Percentiles rank a stretch among this genome's conserved stretches.
These are phyloP conservation scores for Leptogaster cylindrica DNA, from an alignment of 2,888 invertebrate species.

Conservation along the genomic window DNA sequence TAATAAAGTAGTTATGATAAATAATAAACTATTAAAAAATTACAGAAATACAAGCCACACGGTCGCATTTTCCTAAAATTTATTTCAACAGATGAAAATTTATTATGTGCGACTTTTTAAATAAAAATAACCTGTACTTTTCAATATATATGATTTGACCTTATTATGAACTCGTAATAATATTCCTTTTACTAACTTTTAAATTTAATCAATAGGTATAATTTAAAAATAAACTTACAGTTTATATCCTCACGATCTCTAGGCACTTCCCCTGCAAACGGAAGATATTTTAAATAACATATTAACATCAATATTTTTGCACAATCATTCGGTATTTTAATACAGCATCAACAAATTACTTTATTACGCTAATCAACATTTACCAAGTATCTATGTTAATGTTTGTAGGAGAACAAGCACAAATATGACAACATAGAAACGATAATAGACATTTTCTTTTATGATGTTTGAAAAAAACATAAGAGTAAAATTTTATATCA, in stretches of 20 bases:
- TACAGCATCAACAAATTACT: constrained; percentile 26
- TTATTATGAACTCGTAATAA: no score
- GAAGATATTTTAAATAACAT: constrained; percentile 15
- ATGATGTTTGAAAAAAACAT: constrained; percentile 13
- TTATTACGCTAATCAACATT: constrained; percentile 39
- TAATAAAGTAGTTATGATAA: no score
- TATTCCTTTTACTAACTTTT: no score
- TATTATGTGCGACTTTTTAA: no score
- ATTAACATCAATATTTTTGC: constrained; percentile 1
- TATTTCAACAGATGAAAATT: no score
- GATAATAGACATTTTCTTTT: constrained; percentile 8
- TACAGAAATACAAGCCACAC: no score
- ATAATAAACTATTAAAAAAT: no score
- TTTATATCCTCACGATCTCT: constrained; percentile 77
- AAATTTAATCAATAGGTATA: no score
- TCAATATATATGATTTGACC: no score
- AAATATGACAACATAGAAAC: constrained; percentile 46
- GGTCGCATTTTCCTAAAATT: no score
- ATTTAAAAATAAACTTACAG: constrained; percentile 68
- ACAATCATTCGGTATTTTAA: constrained; percentile 33
- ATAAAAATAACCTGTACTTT: no score
- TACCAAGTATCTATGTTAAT: constrained; percentile 36
- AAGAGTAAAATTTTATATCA: not conserved
- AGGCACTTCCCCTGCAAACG: constrained; percentile 74
- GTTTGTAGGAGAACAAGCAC: constrained; percentile 44